A percentile compares a stretch with the other conserved stretches of the same genome.
Evolutionary conservation across 1,140 invertebrate genomes (phyloP).

Genomic region (Diabrotica virgifera): DNA sequence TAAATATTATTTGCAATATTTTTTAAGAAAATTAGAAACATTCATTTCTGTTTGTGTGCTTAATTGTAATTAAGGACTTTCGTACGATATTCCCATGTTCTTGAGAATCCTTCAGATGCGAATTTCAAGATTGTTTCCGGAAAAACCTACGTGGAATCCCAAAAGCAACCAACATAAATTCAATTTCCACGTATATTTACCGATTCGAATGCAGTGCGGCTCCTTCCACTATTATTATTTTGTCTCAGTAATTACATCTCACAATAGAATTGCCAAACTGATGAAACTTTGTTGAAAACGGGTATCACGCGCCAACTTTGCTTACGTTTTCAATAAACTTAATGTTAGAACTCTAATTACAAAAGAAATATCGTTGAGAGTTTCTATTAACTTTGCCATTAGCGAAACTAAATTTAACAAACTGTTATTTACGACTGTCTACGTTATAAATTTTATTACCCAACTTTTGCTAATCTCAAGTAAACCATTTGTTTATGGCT

Average conservation of each 20-base stretch:
- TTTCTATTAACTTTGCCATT: constrained; percentile 26
- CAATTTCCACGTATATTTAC: too few species aligned
- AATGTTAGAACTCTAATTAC: constrained; percentile 35
- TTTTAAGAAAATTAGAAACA: too few species aligned
- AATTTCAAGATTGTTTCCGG: too few species aligned
- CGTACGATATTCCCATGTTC: too few species aligned
- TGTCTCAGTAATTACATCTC: constrained; percentile 26
- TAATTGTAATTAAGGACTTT: too few species aligned
- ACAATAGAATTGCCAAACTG: constrained; percentile 26
- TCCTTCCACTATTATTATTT: constrained; percentile 6
- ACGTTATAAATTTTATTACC: constrained; percentile 10
- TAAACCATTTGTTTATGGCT: too few species aligned
- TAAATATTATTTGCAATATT: too few species aligned
- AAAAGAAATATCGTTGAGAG: constrained; percentile 29
- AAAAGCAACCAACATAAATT: too few species aligned
- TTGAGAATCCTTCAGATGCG: too few species aligned
- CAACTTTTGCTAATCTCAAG: not conserved
- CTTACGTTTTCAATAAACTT: constrained; percentile 37
- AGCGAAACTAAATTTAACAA: constrained; percentile 10
- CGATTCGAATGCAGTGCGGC: not conserved
- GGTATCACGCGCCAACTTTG: constrained; percentile 29
- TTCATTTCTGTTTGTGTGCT: too few species aligned
- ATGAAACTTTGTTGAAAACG: constrained; percentile 20
- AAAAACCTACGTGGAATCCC: too few species aligned
- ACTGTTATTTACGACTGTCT: constrained; percentile 12